Conservation (phyloP, 2,888 invertebrate genomes). For the Dryobotodes eremita region DNA sequence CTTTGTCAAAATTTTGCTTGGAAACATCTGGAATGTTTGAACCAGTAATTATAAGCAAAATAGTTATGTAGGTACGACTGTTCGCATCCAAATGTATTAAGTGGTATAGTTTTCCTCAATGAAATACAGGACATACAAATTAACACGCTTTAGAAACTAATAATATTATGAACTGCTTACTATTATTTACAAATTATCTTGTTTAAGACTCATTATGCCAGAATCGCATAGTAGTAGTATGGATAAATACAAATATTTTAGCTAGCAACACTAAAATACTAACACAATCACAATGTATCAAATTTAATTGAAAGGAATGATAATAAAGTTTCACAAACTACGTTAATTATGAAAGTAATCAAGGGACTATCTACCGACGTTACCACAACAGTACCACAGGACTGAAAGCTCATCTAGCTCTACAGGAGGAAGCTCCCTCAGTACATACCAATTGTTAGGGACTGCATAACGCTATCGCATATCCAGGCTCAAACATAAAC, state of each 20-base stretch:
- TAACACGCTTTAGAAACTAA: neutral
- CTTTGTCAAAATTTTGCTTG: neutral
- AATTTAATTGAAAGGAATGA: constrained; percentile 7
- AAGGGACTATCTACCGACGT: constrained; percentile 51
- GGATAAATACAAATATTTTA: neutral
- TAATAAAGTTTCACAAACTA: constrained; percentile 33
- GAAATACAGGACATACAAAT: neutral
- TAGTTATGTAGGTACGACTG: neutral
- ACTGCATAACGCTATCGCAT: constrained; percentile 78
- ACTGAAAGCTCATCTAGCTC: constrained; percentile 54
- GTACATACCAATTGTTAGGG: constrained; percentile 80
- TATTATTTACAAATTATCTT: constrained; percentile 16
- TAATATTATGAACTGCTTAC: neutral
- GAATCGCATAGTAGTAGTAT: neutral
- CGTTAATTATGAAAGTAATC: constrained; percentile 18
- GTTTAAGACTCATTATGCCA: neutral
- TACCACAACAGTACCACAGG: constrained; percentile 50
- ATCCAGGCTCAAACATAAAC: constrained; percentile 83
- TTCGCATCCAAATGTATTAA: neutral
- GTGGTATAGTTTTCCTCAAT: neutral
- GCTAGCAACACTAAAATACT: constrained; percentile 25
- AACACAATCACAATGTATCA: constrained; percentile 24
- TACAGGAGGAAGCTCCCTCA: constrained; percentile 58
- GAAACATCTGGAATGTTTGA: neutral
- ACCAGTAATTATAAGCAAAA: neutral